These are phyloP conservation scores for Halichoeres trimaculatus DNA, from an alignment of 2,113 vertebrate genomes.

Conservation along the genomic window DNA sequence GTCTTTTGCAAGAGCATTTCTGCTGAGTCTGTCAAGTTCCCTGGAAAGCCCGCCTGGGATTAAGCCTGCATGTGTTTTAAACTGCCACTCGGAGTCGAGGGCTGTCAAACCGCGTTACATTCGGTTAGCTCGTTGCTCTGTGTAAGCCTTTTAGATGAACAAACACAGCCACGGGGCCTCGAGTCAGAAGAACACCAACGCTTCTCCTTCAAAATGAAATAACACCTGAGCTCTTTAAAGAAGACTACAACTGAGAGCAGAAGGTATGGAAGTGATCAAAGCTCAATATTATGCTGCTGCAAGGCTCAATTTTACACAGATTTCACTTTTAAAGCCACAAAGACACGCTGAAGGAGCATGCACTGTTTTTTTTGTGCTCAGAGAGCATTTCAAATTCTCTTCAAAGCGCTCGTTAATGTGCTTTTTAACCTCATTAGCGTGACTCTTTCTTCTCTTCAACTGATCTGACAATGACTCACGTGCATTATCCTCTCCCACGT, in stretches of 20 bases:
- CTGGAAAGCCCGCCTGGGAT: constrained; percentile 54
- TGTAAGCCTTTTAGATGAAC: constrained; percentile 66
- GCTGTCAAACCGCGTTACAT: constrained; percentile 59
- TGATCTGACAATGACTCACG: constrained; percentile 69
- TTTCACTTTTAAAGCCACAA: background rate
- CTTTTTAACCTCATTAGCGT: constrained; percentile 72
- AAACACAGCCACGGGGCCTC: constrained; percentile 15
- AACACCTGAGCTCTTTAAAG: constrained; percentile 11
- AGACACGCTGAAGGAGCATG: background rate
- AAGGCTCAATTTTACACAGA: constrained; percentile 10
- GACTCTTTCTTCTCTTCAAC: constrained; percentile 58
- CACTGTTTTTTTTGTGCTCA: constrained; percentile 10
- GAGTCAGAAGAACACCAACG: background rate
- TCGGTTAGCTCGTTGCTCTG: constrained; percentile 39
- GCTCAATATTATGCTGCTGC: constrained; percentile 1
- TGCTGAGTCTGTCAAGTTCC: constrained; percentile 41
- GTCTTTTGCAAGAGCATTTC: constrained; percentile 16
- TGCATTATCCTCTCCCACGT: constrained; percentile 69
- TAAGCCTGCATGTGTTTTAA: constrained; percentile 52
- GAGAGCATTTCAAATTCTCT: constrained; percentile 33
- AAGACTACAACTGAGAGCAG: background rate
- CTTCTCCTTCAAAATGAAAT: constrained; percentile 20
- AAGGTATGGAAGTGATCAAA: constrained; percentile 27
- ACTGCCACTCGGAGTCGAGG: constrained; percentile 50
- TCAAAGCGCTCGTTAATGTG: constrained; percentile 52